A percentile compares a stretch with the other conserved stretches of the same genome.
These are phyloP conservation scores for Tortricodes alternella DNA, from an alignment of 2,888 invertebrate genomes.

Conservation along the genomic window DNA sequence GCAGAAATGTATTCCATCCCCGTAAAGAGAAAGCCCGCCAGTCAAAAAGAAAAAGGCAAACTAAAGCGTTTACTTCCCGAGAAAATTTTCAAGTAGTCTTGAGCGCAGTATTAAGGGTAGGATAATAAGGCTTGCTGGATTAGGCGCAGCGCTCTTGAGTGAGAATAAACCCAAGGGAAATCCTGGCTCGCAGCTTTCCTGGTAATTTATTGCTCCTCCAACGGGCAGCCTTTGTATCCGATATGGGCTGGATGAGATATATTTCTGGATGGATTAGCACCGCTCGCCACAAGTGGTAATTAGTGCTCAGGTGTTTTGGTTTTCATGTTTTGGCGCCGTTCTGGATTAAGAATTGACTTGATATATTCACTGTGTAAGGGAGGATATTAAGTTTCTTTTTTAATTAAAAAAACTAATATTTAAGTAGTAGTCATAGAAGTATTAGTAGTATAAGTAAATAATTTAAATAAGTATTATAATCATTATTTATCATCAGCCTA, in stretches of 20 bases:
- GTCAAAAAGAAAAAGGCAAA: conserved; percentile 49
- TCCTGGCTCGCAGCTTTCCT: conserved; percentile 80
- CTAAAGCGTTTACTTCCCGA: conserved; percentile 69
- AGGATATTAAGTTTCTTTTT: too few relatives aligned
- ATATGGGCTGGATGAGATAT: conserved; percentile 75
- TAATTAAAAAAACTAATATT: too few relatives aligned
- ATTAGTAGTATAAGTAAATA: too few relatives aligned
- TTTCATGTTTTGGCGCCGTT: conserved; percentile 2
- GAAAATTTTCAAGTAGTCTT: conserved; percentile 81
- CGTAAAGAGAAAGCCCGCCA: conserved; percentile 44
- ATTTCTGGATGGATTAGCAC: conserved; percentile 78
- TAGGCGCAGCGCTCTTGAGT: conserved; percentile 81
- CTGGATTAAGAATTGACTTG: neutral
- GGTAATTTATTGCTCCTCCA: conserved; percentile 79
- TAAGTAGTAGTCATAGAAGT: too few relatives aligned
- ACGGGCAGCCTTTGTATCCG: conserved; percentile 80
- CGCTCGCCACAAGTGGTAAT: conserved; percentile 69
- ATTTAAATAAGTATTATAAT: too few relatives aligned
- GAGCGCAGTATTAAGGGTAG: conserved; percentile 81
- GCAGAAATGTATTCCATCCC: conserved; percentile 15
- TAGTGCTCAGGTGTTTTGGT: conserved; percentile 57
- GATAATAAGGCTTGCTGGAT: conserved; percentile 82
- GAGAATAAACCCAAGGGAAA: conserved; percentile 82
- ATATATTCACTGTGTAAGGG: too few relatives aligned
- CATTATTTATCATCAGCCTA: too few relatives aligned